Evolutionary conservation across 2,888 invertebrate species (phyloP), one percentile per base, ranked within the genome.

Genomic region (Cheilosia grossa): DNA sequence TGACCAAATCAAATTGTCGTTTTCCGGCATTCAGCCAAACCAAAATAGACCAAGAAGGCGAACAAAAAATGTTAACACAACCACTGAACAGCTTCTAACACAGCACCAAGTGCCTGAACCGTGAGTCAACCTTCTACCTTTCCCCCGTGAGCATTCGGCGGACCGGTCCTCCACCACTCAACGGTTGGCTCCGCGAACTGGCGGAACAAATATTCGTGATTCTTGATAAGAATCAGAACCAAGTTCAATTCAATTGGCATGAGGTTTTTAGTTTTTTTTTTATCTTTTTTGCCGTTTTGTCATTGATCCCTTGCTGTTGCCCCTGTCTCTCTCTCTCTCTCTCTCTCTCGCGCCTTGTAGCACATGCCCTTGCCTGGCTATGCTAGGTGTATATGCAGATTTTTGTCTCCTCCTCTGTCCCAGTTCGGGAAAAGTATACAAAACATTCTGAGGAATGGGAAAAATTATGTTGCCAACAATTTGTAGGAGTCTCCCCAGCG

Each of bases 181-280:
- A 58, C 51, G 72, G 53, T 61, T 80, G 53, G 70, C 53, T 70
- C 54, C 44, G 66, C 58, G 40, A 79, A 75, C 78, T 86, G 79
- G 75, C 74, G 89, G 89, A 91, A 90, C 91, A 90, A 91, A 91
- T 90, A 91, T 91, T 91, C 91, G 91, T 91, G 91, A 91, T 91
- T 90, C 89, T 90, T 90, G 91, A 91, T 91, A 91, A 91, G 89
- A 89, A 91, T 91, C 91, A 88, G 90, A 90, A 89, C 90, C 90
- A 91, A 91, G 90, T 91, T 91, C 90, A 91, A 90, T 90, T 90
- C 90, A 90, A 90, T 89, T 90, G 85, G 85, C 85, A 85, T 85
- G 66, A 64, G 49, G 59, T 42, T 64, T 64, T 42, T 53, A 33
- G n/a, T 30, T 42, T 53, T 47, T 49, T 54, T 56, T 47, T 30